Percentiles rank a stretch among this genome's conserved stretches.
Evolutionary conservation across 2,888 invertebrate species (phyloP).

Genomic region (Chrysodeixis includens): DNA sequence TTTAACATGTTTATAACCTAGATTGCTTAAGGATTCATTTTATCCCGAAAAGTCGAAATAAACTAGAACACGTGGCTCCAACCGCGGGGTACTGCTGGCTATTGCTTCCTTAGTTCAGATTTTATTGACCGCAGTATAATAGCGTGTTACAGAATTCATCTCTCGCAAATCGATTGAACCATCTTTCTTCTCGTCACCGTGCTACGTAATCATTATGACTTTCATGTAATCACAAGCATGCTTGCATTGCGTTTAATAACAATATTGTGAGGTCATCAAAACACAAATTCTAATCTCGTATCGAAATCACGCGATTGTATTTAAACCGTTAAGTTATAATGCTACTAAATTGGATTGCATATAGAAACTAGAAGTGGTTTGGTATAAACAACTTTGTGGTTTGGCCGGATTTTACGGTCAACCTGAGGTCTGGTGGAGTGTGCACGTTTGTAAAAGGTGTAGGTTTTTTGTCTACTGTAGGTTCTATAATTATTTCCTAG

Average conservation of each 20-base stretch:
- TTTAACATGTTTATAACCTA: too few species aligned
- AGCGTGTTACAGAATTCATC: not conserved
- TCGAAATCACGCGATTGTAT: slow-evolving; percentile 29
- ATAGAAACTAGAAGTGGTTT: slow-evolving; percentile 36
- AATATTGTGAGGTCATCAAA: slow-evolving; percentile 43
- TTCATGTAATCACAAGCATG: slow-evolving; percentile 11
- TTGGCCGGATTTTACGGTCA: slow-evolving; percentile 14
- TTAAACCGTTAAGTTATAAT: slow-evolving; percentile 41
- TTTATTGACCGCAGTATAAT: not conserved
- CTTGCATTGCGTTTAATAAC: slow-evolving; percentile 28
- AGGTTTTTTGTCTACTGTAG: not conserved
- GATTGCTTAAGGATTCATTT: not conserved
- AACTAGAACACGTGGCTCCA: not conserved
- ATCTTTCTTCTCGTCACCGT: slow-evolving; percentile 22
- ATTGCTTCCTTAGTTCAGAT: not conserved
- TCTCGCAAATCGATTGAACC: not conserved
- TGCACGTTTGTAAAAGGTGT: not conserved
- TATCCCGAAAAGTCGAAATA: not conserved
- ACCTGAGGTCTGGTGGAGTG: not conserved
- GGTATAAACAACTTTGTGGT: slow-evolving; percentile 11
- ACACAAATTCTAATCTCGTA: slow-evolving; percentile 20
- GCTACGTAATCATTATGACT: slow-evolving; percentile 12
- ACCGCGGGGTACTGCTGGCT: not conserved
- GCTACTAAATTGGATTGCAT: slow-evolving; percentile 12
- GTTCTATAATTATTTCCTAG: not conserved